These are phyloP conservation scores for Potorous gilbertii DNA, from an alignment of 2,797 vertebrate genomes.

Conservation along the genomic window DNA sequence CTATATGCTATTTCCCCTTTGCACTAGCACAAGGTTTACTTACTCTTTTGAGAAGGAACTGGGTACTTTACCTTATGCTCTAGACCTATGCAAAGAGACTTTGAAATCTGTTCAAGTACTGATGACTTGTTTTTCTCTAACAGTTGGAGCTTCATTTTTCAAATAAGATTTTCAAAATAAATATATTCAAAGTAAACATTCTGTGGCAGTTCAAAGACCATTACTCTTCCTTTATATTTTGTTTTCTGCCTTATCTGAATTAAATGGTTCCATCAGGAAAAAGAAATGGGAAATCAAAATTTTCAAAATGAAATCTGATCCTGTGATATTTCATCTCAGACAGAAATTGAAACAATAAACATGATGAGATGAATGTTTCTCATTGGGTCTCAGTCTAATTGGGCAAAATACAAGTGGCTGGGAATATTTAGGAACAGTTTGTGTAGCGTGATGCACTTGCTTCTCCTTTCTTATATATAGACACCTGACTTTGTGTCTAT, in stretches of 20 bases:
- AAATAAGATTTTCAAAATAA: not conserved
- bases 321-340: not conserved
- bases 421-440: not conserved
- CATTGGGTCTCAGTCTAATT: not conserved
- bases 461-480: not conserved
- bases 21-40: not conserved
- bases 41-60: not conserved
- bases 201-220: not conserved
- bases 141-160: not conserved
- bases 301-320: not conserved
- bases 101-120: not conserved
- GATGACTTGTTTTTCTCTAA: not conserved
- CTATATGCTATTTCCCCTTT: not conserved
- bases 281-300: not conserved
- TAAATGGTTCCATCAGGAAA: not conserved
- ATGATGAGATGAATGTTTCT: not conserved
- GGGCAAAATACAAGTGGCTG: rapidly evolving
- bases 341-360: not conserved
- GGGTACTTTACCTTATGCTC: not conserved
- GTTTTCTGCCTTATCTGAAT: not conserved
- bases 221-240: not conserved
- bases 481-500: not conserved
- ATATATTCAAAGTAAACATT: not conserved
- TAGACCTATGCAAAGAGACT: not conserved
- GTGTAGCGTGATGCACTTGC: not conserved